Percentiles rank a stretch among this genome's conserved stretches.
Conservation (phyloP, 2,888 invertebrate species). For the Cordilura impudica region DNA sequence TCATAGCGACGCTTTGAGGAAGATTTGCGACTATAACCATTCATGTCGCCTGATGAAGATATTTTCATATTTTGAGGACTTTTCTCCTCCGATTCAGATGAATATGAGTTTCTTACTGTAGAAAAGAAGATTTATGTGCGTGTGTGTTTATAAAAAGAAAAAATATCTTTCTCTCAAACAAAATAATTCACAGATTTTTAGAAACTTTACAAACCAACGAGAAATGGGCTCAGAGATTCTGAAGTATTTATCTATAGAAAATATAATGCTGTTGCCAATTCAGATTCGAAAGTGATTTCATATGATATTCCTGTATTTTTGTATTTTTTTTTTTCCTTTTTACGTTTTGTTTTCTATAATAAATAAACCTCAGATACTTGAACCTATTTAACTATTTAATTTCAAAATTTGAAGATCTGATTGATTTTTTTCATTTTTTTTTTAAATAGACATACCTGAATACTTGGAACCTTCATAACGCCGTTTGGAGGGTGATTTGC, state of each 20-base stretch:
- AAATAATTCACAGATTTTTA: not conserved
- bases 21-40: constrained; percentile 75
- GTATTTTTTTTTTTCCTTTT: too few relatives aligned
- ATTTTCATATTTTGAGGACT: constrained; percentile 56
- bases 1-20: constrained; percentile 77
- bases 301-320: not conserved
- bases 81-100: constrained; percentile 61
- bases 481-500: constrained; percentile 75
- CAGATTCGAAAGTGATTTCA: not conserved
- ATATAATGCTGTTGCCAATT: not conserved
- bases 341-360: not conserved
- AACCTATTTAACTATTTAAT: not conserved
- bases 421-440: not conserved
- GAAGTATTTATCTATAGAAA: not conserved
- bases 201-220: not conserved
- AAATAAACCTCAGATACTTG: not conserved
- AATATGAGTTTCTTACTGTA: constrained; percentile 65
- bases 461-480: constrained; percentile 77
- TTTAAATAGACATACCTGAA: constrained; percentile 68
- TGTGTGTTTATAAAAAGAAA: constrained; percentile 22
- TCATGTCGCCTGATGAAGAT: constrained; percentile 71
- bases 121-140: constrained; percentile 5
- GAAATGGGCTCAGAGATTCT: not conserved
- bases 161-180: not conserved
- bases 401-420: not conserved